A percentile compares a stretch with the other conserved stretches of the same genome.
Conservation (phyloP, 2,113 vertebrate genomes). For the Esox niger region DNA sequence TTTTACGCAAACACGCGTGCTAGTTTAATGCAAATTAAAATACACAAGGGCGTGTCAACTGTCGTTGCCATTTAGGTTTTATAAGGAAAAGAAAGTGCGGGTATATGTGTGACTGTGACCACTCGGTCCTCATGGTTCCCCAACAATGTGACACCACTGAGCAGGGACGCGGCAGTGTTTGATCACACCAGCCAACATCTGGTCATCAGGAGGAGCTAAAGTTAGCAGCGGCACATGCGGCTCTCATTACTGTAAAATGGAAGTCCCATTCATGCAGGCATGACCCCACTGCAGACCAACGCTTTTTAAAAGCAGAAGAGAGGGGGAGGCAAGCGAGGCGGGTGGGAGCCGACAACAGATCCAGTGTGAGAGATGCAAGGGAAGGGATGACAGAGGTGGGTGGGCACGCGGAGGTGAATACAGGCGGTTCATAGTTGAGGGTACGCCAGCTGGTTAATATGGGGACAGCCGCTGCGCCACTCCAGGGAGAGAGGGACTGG, state of each 20-base stretch:
- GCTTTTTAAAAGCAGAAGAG: slow-evolving; percentile 25
- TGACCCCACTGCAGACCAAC: slow-evolving; percentile 49
- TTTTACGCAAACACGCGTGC: slow-evolving; percentile 11
- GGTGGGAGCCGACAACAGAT: neutral
- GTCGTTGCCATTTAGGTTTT: slow-evolving; percentile 39
- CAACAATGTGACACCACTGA: slow-evolving; percentile 42
- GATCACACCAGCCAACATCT: slow-evolving; percentile 63
- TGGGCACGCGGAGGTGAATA: slow-evolving; percentile 26
- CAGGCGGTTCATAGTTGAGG: slow-evolving; percentile 16
- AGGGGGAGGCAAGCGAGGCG: slow-evolving; percentile 5
- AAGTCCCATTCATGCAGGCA: slow-evolving; percentile 50
- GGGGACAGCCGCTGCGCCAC: slow-evolving; percentile 20
- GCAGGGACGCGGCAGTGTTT: slow-evolving; percentile 41
- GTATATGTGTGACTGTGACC: slow-evolving; percentile 34
- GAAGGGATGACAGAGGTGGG: slow-evolving; percentile 22
- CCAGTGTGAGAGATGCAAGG: slow-evolving; percentile 16
- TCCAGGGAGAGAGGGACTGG: neutral
- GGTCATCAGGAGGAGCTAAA: slow-evolving; percentile 61
- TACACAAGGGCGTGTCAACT: slow-evolving; percentile 28
- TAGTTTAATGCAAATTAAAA: slow-evolving; percentile 2
- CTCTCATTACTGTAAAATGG: slow-evolving; percentile 64
- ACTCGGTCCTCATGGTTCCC: slow-evolving; percentile 63
- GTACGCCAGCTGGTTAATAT: slow-evolving; percentile 24
- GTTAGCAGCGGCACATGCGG: slow-evolving; percentile 67
- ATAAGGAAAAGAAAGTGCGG: slow-evolving; percentile 30